Evolutionary conservation across 1,140 invertebrate species (phyloP).

Genomic region (Camponotus vicinus): DNA sequence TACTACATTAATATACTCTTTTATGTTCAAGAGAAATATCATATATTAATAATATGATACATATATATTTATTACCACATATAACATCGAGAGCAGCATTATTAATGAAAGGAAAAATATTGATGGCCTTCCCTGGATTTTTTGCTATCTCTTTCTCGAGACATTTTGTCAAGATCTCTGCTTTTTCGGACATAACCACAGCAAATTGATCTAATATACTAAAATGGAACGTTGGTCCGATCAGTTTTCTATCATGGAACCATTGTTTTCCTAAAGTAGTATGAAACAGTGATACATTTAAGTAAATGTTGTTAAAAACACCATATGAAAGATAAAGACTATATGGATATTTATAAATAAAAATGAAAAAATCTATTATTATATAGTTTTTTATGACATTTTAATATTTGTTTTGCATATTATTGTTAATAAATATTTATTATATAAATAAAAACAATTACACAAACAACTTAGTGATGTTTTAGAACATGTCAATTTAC

Average conservation of each 20-base stretch:
- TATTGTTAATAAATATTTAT: not conserved
- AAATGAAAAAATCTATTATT: not conserved
- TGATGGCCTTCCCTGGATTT: constrained; percentile 83
- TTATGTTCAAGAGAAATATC: too few species aligned
- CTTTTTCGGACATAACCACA: constrained; percentile 91
- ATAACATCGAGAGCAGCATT: constrained; percentile 93
- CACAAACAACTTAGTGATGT: not conserved
- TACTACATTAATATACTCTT: not conserved
- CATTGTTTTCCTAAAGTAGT: constrained; percentile 89
- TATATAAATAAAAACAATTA: not conserved
- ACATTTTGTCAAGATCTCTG: constrained; percentile 88
- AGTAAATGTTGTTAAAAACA: not conserved
- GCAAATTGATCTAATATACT: constrained; percentile 93
- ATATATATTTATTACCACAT: constrained; percentile 88
- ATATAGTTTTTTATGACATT: not conserved
- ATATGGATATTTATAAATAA: not conserved
- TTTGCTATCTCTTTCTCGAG: constrained; percentile 80
- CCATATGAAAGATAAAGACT: not conserved
- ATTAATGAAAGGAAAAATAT: constrained; percentile 90
- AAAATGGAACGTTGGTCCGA: constrained; percentile 96
- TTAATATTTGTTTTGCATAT: not conserved
- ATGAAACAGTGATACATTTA: not conserved
- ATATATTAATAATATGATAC: too few species aligned
- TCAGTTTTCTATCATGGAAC: constrained; percentile 91
- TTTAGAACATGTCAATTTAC: not conserved